phyloP scores from a whole-genome alignment of 2,113 vertebrate genomes.

The Cephalopterus ornatus region DNA sequence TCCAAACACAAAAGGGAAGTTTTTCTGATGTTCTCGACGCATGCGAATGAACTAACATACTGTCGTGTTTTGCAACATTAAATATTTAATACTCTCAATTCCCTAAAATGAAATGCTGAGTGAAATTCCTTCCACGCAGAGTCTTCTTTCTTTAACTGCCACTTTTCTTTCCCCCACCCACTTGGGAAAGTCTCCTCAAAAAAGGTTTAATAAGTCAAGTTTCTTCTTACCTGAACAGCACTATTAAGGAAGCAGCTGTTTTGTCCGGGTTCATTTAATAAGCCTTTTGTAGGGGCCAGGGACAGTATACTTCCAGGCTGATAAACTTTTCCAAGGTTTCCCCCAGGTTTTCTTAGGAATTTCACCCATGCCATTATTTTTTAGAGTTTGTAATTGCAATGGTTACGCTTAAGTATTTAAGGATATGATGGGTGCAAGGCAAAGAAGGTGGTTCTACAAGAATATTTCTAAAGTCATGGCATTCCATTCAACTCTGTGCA shows the following conservation, averaged over 20 bases:
- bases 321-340: slow-evolving; percentile 91
- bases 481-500: background rate
- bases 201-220: background rate
- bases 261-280: slow-evolving; percentile 94
- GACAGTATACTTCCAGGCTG: slow-evolving; percentile 95
- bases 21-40: background rate
- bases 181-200: background rate
- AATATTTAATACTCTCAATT: background rate
- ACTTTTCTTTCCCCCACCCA: background rate
- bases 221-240: slow-evolving; percentile 90
- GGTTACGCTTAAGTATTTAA: background rate
- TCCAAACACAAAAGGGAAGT: background rate
- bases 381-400: background rate
- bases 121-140: background rate
- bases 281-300: slow-evolving; percentile 93
- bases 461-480: background rate
- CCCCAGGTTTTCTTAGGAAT: slow-evolving; percentile 88
- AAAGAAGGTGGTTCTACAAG: slow-evolving; percentile 14
- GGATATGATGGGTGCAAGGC: slow-evolving; percentile 28
- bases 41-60: background rate
- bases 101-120: background rate
- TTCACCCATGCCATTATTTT: slow-evolving; percentile 93
- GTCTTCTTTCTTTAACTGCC: background rate
- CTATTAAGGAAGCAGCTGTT: slow-evolving; percentile 99
- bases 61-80: background rate